Percentiles rank a stretch among this genome's conserved stretches.
Evolutionary conservation across 1,140 invertebrate genomes (phyloP).

Genomic region (Drosophila ananassae): DNA sequence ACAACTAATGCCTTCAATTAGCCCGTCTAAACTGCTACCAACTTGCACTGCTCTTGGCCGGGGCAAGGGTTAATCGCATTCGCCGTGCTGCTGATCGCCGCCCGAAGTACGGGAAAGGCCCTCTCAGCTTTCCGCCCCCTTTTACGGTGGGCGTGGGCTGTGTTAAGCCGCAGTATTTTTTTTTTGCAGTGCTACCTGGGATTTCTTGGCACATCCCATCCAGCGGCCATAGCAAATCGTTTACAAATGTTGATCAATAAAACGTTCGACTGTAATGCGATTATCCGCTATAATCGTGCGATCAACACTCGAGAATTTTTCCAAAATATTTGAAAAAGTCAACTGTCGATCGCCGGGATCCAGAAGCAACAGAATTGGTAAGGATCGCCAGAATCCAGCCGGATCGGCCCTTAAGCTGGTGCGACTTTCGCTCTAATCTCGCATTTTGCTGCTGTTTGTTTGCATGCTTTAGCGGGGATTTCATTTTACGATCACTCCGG

Average conservation of each 20-base stretch:
- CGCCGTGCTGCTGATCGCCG: conserved; percentile 63
- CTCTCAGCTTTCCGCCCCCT: conserved; percentile 11
- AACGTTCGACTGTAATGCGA: conserved; percentile 62
- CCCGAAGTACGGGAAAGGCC: conserved; percentile 52
- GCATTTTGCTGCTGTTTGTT: conserved; percentile 72
- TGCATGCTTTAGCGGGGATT: conserved; percentile 78
- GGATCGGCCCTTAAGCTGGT: conserved; percentile 48
- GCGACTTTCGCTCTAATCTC: conserved; percentile 63
- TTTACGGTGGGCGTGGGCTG: conserved; percentile 58
- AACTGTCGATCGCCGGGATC: conserved; percentile 45
- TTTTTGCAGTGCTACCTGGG: conserved; percentile 52
- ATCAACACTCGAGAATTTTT: conserved; percentile 63
- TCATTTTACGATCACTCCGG: conserved; percentile 58
- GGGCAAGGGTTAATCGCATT: conserved; percentile 71
- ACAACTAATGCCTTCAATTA: conserved; percentile 81
- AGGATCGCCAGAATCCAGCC: conserved; percentile 19
- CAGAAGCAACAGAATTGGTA: not conserved
- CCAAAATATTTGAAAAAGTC: conserved; percentile 79
- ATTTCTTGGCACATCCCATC: conserved; percentile 34
- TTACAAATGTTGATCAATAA: conserved; percentile 82
- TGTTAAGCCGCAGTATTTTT: conserved; percentile 67
- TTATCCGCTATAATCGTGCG: conserved; percentile 75
- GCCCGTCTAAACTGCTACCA: conserved; percentile 58
- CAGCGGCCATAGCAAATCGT: conserved; percentile 63
- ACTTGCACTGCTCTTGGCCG: not conserved